phyloP scores from a whole-genome alignment of 2,797 vertebrate species.

The Anguilla obscura region DNA sequence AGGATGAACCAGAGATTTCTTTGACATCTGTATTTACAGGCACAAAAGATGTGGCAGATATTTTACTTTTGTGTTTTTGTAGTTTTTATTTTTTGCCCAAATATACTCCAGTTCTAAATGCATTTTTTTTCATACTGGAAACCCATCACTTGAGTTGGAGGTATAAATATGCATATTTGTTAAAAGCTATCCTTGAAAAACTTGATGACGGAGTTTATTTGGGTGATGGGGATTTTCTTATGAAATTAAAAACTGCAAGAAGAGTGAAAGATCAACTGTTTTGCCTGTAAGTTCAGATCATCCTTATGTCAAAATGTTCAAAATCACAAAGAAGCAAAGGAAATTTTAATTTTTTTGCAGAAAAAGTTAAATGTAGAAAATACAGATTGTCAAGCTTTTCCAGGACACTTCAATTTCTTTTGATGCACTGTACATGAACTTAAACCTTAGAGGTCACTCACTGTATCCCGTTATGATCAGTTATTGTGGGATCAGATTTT shows the following conservation, averaged over 20 bases:
- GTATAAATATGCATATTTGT: neutral
- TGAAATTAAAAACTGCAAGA: neutral
- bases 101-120: constrained; percentile 24
- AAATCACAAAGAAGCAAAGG: neutral
- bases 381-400: constrained; percentile 2
- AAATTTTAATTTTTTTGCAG: neutral
- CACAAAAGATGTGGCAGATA: constrained; percentile 29
- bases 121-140: neutral
- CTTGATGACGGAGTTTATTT: constrained; percentile 20
- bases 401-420: constrained; percentile 7
- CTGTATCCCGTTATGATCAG: constrained; percentile 6
- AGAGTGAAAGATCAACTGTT: neutral
- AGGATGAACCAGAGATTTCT: constrained; percentile 19
- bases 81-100: constrained; percentile 11
- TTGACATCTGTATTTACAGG: constrained; percentile 35
- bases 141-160: neutral
- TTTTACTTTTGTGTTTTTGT: constrained; percentile 24
- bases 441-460: constrained; percentile 10
- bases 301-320: neutral
- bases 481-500: constrained; percentile 8
- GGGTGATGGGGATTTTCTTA: neutral
- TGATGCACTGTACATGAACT: constrained; percentile 1
- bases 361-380: neutral
- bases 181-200: constrained; percentile 23
- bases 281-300: neutral